Evolutionary conservation across 2,797 vertebrate genomes (phyloP).

Genomic region (Cuculus canorus): DNA sequence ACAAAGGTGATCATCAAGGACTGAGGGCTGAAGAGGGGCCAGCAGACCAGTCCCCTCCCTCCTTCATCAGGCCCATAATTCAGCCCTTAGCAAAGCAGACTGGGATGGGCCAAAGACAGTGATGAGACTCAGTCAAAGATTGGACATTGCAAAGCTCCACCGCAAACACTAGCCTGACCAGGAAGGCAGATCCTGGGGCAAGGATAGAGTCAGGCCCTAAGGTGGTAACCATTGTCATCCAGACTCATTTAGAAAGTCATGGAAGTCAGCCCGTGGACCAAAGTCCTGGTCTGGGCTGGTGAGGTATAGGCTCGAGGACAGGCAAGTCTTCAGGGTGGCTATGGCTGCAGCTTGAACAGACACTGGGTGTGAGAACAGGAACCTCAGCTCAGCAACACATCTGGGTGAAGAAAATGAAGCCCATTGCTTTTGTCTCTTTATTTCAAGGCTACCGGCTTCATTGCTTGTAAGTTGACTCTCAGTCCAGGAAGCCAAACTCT

Average conservation of each 20-base stretch:
- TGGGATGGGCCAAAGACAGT: neutral
- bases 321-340: neutral
- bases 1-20: neutral
- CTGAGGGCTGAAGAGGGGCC: neutral
- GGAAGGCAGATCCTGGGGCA: neutral
- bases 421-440: neutral
- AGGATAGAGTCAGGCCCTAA: neutral
- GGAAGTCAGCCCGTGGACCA: neutral
- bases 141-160: neutral
- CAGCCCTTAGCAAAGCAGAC: neutral
- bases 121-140: neutral
- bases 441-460: neutral
- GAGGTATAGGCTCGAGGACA: neutral
- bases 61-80: fast-evolving
- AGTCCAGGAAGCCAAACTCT: neutral
- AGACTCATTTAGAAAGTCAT: neutral
- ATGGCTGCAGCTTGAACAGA: neutral
- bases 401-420: neutral
- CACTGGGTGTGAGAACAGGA: fast-evolving
- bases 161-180: neutral
- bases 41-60: neutral
- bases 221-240: neutral
- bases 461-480: neutral
- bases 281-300: neutral
- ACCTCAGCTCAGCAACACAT: neutral